Conservation (phyloP, 2,113 vertebrate species). For the Gasterosteus aculeatus region DNA sequence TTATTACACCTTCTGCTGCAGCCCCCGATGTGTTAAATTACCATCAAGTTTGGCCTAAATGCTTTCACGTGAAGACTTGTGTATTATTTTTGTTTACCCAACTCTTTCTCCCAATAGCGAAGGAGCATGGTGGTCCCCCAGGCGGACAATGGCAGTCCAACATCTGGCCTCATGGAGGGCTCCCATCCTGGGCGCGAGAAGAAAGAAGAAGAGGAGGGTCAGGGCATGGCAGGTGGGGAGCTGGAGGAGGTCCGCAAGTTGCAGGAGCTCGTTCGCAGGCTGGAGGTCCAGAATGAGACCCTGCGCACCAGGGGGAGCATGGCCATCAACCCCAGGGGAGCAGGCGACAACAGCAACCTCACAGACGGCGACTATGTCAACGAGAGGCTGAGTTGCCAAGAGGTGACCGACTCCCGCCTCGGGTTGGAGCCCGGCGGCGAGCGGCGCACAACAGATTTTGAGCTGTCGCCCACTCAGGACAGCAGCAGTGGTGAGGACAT, state of each 20-base stretch:
- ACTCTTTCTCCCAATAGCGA: conserved; percentile 25
- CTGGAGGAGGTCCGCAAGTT: conserved; percentile 90
- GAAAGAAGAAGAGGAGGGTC: conserved; percentile 45
- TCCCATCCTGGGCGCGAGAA: conserved; percentile 65
- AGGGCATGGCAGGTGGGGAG: conserved; percentile 78
- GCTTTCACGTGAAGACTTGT: not conserved
- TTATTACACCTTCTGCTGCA: not conserved
- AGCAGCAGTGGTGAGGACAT: conserved; percentile 66
- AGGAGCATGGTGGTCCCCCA: conserved; percentile 87
- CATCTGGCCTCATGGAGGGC: conserved; percentile 65
- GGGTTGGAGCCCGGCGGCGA: conserved; percentile 70
- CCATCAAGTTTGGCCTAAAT: not conserved
- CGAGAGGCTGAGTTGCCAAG: conserved; percentile 68
- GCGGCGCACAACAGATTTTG: conserved; percentile 54
- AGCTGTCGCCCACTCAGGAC: conserved; percentile 60
- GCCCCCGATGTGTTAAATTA: not conserved
- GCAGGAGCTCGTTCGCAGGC: conserved; percentile 86
- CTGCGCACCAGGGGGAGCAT: conserved; percentile 80
- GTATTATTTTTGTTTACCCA: not conserved
- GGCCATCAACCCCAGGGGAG: conserved; percentile 57
- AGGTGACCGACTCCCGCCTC: conserved; percentile 68
- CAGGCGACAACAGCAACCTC: conserved; percentile 52
- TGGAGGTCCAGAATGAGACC: conserved; percentile 91
- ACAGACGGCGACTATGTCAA: conserved; percentile 55
- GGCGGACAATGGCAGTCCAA: conserved; percentile 74